Percentiles rank a stretch among this genome's conserved stretches.
These are phyloP conservation scores for Hyles lineata DNA, from an alignment of 2,888 invertebrate species.

Conservation along the genomic window DNA sequence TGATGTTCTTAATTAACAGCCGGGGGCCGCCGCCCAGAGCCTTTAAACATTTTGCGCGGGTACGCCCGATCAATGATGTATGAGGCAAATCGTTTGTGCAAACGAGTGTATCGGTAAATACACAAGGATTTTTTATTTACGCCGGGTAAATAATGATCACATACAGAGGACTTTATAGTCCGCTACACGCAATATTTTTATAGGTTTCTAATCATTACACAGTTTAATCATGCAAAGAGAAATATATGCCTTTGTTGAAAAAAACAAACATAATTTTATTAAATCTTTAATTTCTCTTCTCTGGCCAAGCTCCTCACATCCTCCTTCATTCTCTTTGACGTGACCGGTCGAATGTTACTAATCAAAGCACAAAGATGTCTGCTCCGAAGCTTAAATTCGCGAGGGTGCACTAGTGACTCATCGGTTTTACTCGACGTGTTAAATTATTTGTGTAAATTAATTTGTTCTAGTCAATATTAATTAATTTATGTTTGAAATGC, in stretches of 20 bases:
- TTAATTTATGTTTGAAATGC: no score
- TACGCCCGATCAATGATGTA: background rate
- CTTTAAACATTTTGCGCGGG: conserved; percentile 16
- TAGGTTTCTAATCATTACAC: no score
- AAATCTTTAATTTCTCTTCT: background rate
- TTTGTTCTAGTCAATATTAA: background rate
- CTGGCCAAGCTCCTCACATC: background rate
- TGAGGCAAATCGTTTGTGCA: conserved; percentile 8
- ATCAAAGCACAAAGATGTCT: background rate
- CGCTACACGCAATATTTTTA: no score
- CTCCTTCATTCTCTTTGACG: background rate
- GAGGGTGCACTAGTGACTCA: background rate
- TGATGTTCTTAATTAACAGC: conserved; percentile 24
- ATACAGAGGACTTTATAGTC: no score
- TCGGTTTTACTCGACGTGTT: background rate
- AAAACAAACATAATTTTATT: no score
- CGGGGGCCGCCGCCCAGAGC: background rate
- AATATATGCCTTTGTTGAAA: no score
- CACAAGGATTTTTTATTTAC: background rate
- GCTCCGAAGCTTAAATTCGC: background rate
- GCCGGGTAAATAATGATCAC: background rate
- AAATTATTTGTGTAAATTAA: background rate
- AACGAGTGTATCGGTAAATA: conserved; percentile 13
- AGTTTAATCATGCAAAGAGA: no score
- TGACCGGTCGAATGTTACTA: background rate